phyloP scores from a whole-genome alignment of 2,888 invertebrate species.

The Andrena camellia region DNA sequence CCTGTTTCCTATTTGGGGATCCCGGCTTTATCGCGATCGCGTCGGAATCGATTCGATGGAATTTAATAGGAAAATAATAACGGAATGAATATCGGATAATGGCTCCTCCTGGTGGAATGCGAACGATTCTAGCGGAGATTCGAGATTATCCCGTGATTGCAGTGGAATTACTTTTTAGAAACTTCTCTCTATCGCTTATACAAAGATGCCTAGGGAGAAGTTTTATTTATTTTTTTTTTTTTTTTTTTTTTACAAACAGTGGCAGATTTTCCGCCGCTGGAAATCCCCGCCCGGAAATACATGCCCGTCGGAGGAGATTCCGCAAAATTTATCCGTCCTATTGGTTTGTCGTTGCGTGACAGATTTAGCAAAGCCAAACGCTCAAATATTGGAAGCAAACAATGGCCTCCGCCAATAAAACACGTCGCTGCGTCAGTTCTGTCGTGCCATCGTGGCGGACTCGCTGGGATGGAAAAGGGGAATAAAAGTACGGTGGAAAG shows the following conservation, averaged over 20 bases:
- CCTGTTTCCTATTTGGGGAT: background rate
- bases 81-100: background rate
- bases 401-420: background rate
- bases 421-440: background rate
- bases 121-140: background rate
- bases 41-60: background rate
- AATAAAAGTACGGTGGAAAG: background rate
- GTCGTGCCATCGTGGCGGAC: background rate
- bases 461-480: background rate
- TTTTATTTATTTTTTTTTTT: background rate
- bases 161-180: background rate
- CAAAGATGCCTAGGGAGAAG: no score
- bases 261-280: no score
- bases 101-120: background rate
- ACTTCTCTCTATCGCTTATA: background rate
- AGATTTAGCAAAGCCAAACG: background rate
- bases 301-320: no score
- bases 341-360: background rate
- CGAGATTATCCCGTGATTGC: background rate
- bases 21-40: background rate
- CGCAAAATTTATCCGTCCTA: background rate
- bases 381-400: conserved; percentile 7
- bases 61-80: conserved; percentile 3
- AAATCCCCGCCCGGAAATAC: no score
- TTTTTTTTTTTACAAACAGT: background rate